Conservation (phyloP, 2,113 vertebrate species). For the Rynchops niger region DNA sequence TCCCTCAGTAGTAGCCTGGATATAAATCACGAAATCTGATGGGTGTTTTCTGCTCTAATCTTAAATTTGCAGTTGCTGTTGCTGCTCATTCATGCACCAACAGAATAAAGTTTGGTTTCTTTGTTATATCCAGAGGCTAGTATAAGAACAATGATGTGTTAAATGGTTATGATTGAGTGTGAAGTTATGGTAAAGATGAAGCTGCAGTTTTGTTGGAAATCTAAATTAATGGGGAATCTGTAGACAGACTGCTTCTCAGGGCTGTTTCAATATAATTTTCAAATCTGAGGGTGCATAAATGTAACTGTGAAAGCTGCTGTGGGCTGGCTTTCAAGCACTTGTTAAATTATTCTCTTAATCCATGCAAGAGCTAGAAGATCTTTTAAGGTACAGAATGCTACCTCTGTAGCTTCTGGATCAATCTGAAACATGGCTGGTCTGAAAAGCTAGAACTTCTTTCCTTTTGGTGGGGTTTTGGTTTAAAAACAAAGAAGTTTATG, state of each 20-base stretch:
- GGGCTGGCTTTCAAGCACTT: neutral
- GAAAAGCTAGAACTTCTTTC: neutral
- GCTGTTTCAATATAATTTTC: neutral
- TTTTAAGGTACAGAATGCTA: neutral
- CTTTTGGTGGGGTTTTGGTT: neutral
- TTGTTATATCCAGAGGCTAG: constrained; percentile 1
- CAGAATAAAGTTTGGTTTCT: neutral
- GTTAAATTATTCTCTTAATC: neutral
- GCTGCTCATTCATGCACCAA: neutral
- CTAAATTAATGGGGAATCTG: neutral
- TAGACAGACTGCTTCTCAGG: neutral
- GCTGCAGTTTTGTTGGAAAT: neutral
- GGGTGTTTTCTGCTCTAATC: neutral
- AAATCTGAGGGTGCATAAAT: neutral
- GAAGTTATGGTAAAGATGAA: neutral
- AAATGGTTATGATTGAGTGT: neutral
- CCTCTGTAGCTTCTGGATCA: neutral
- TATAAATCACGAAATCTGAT: neutral
- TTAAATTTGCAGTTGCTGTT: neutral
- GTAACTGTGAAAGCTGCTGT: neutral
- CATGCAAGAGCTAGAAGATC: neutral
- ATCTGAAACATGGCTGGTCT: neutral
- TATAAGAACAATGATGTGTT: constrained; percentile 1
- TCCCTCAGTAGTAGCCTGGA: neutral
- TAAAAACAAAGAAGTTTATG: neutral